phyloP scores from a whole-genome alignment of 2,888 invertebrate genomes.

The Palloptera scutellata region DNA sequence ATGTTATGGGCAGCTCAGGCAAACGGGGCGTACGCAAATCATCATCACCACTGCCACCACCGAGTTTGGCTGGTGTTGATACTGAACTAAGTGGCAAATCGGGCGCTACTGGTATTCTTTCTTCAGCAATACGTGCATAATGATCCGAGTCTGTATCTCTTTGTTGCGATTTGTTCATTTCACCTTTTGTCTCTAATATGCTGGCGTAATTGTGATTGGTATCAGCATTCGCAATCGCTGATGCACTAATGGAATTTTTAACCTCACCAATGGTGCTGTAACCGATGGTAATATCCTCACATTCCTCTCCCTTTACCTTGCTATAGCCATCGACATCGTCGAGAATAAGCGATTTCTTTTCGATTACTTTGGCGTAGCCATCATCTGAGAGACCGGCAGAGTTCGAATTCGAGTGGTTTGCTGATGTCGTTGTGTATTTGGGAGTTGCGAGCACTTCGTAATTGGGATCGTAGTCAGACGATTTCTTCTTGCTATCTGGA shows the following conservation, averaged over 20 bases:
- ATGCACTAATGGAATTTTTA: slow-evolving; percentile 17
- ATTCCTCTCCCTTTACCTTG: slow-evolving; percentile 51
- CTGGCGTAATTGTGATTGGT: slow-evolving; percentile 61
- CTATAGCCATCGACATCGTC: slow-evolving; percentile 52
- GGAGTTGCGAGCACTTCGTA: slow-evolving; percentile 76
- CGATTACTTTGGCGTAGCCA: slow-evolving; percentile 63
- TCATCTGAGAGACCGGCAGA: slow-evolving; percentile 58
- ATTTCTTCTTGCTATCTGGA: slow-evolving; percentile 54
- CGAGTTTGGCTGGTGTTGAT: slow-evolving; percentile 7
- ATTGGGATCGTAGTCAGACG: slow-evolving; percentile 77
- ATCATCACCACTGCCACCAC: slow-evolving; percentile 21
- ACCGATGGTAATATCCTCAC: slow-evolving; percentile 48
- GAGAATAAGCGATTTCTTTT: slow-evolving; percentile 52
- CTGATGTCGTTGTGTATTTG: slow-evolving; percentile 43
- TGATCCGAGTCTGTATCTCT: slow-evolving; percentile 49
- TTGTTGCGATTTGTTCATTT: slow-evolving; percentile 14
- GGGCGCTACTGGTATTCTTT: slow-evolving; percentile 26
- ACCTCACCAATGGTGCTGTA: slow-evolving; percentile 60
- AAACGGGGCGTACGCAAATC: slow-evolving; percentile 28
- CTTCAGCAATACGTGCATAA: slow-evolving; percentile 55
- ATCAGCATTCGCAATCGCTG: slow-evolving; percentile 40
- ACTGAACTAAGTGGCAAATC: slow-evolving; percentile 24
- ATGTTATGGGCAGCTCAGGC: slow-evolving; percentile 43
- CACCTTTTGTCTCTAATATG: slow-evolving; percentile 57
- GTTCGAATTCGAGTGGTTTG: background rate